Evolutionary conservation across 2,113 vertebrate species (phyloP).

Genomic region (Lichenostomus cassidix): DNA sequence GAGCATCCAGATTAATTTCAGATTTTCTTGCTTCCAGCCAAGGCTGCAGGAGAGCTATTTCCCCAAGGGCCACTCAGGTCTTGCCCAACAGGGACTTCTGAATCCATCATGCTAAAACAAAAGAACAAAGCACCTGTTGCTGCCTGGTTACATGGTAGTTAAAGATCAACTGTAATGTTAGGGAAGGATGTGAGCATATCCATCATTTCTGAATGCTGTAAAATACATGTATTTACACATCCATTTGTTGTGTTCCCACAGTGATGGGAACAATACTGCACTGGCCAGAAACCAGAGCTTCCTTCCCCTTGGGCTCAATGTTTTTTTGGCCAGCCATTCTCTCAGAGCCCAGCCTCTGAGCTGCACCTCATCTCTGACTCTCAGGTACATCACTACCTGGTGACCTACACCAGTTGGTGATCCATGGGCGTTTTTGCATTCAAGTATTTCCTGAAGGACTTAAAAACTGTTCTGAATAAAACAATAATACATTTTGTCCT

Average conservation of each 20-base stretch:
- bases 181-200: constrained; percentile 44
- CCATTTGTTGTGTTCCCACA: constrained; percentile 32
- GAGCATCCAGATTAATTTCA: not conserved
- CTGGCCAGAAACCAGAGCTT: constrained; percentile 37
- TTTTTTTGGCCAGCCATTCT: not conserved
- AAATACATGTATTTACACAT: constrained; percentile 1
- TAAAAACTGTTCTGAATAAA: not conserved
- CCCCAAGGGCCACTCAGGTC: not conserved
- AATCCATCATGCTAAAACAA: not conserved
- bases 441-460: not conserved
- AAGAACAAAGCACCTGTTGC: constrained; percentile 37
- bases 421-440: not conserved
- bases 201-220: constrained; percentile 26
- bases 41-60: not conserved
- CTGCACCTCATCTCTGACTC: not conserved
- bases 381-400: not conserved
- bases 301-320: not conserved
- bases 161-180: not conserved
- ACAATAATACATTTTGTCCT: not conserved
- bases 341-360: not conserved
- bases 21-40: not conserved
- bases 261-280: constrained; percentile 42
- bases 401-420: not conserved
- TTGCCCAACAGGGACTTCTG: not conserved
- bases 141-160: not conserved